These are phyloP conservation scores for Peromyscus maniculatus DNA, from an alignment of 2,113 vertebrate species.

Conservation along the genomic window DNA sequence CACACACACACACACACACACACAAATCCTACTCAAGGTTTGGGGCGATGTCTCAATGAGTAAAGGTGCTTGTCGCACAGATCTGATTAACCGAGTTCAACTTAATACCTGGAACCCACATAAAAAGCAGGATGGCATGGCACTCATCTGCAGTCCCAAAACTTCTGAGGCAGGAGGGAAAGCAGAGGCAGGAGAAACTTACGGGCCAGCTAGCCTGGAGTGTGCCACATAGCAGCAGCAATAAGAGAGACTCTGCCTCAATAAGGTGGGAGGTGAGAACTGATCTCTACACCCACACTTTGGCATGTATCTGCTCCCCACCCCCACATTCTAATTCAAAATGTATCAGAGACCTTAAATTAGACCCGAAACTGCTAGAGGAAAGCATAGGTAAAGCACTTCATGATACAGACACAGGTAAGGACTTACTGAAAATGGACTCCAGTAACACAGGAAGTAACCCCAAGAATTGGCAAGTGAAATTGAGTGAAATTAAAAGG, in stretches of 20 bases:
- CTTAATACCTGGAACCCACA: not conserved
- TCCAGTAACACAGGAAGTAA: not conserved
- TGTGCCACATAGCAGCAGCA: not conserved
- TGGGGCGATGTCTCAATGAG: not conserved
- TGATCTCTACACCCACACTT: not conserved
- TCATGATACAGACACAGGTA: not conserved
- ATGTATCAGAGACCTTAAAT: not conserved
- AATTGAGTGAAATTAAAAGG: not conserved
- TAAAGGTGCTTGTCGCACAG: not conserved
- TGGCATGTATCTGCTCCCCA: no score
- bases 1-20: not conserved
- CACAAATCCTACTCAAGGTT: not conserved
- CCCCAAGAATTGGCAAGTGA: not conserved
- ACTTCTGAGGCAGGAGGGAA: not conserved
- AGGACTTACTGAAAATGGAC: not conserved
- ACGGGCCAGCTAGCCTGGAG: not conserved
- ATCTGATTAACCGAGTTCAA: not conserved
- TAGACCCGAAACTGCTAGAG: not conserved
- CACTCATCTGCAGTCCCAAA: not conserved
- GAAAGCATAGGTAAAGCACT: not conserved
- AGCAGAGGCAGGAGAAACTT: not conserved
- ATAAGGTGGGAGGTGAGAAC: not conserved
- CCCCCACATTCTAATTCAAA: not conserved
- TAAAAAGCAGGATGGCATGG: not conserved
- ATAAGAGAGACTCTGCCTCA: not conserved